Evolutionary conservation across 2,888 invertebrate species (phyloP), one percentile per base, ranked within the genome.

Genomic region (Parasteatoda lunata): DNA sequence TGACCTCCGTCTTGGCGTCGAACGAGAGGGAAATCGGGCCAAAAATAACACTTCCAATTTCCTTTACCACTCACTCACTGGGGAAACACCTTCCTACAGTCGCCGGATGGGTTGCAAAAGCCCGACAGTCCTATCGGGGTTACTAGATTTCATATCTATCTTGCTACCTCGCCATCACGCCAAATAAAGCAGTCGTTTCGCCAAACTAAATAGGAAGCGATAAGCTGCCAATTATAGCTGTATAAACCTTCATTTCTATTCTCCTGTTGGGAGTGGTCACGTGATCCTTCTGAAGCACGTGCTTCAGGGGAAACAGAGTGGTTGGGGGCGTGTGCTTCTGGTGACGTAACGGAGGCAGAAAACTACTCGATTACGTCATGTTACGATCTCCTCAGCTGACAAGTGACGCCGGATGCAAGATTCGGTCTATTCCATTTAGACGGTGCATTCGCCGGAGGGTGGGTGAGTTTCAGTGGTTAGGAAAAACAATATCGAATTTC

Each of bases 1-100:
- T 86, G 80, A 86, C 85, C 85, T 86, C 80, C 85, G 79, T 70
- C 77, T 77, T 80, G 80, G 79, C 80, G 79, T 48, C 51, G 64
- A 85, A 79, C 79, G 85, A 86, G 77, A 77, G 80, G 85, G 71
- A 81, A 86, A 80, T 71, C 66, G 80, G 71, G 66, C 85, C 80
- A 86, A 86, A 86, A 86, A 86, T 86, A 80, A 77, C 85, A 84
- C 72, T 81, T 84, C 77, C 82, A 82, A 66, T 84, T 77, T 84
- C 83, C 30, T 30, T 30, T 30, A 30, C 30, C 54, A 49, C 70
- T 15, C 64, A 59, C 59, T 15, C 52, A 48, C 51, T 48, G 49
- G 70, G 82, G 64, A 82, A 82, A 76, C 83, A 84, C 77, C 83
- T 84, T 75, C 70, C 52, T n/a, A n/a, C 9, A 59, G n/a, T 59